Evolutionary conservation across 2,797 vertebrate species (phyloP).

Genomic region (Anguilla pacifica): DNA sequence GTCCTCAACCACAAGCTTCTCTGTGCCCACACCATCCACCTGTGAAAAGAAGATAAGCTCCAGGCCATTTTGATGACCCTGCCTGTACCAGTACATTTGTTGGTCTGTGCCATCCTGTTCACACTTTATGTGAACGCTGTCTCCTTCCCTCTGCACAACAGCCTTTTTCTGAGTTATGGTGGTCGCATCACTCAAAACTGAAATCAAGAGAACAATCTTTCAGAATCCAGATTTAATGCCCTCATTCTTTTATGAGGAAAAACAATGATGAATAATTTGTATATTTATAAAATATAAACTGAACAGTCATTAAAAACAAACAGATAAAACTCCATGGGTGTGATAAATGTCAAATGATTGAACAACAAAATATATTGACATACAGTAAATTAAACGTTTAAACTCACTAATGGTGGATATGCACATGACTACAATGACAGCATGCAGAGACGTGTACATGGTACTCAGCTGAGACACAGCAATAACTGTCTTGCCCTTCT

Average conservation of each 20-base stretch:
- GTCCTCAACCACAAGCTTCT: background rate
- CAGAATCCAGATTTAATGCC: background rate
- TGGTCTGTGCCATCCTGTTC: constrained; percentile 27
- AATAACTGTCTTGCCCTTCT: background rate
- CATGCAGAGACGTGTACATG: background rate
- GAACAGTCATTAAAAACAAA: no score
- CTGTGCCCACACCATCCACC: background rate
- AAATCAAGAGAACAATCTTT: background rate
- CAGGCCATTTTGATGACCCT: constrained; percentile 15
- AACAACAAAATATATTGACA: background rate
- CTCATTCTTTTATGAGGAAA: no score
- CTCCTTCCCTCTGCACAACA: background rate
- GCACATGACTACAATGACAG: background rate
- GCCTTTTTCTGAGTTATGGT: constrained; percentile 16
- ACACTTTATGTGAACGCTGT: constrained; percentile 4
- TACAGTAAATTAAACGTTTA: background rate
- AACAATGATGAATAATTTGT: no score
- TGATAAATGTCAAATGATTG: background rate
- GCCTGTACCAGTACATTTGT: constrained; percentile 30
- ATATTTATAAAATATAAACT: no score
- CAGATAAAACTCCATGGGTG: background rate
- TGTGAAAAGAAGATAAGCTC: constrained; percentile 26
- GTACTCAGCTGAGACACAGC: background rate
- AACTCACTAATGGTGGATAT: background rate
- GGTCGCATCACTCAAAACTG: constrained; percentile 12